These are phyloP conservation scores for Poeciliopsis presidionis DNA, from an alignment of 2,797 vertebrate species.

Conservation along the genomic window DNA sequence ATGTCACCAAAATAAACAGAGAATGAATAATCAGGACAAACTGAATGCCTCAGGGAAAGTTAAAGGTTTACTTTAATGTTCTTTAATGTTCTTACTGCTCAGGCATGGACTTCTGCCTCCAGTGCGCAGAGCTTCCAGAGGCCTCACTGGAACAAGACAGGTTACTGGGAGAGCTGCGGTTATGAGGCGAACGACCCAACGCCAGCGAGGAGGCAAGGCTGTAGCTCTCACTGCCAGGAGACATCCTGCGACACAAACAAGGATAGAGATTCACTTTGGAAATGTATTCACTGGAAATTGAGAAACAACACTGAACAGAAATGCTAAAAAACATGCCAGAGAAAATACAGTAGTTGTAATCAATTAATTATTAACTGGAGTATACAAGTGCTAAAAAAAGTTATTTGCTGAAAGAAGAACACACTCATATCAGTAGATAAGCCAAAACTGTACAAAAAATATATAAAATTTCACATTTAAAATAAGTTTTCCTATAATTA, in stretches of 20 bases:
- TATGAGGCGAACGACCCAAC: conserved; percentile 90
- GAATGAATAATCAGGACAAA: neutral
- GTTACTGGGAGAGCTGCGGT: conserved; percentile 96
- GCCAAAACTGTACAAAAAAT: too few species aligned
- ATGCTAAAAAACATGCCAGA: conserved; percentile 30
- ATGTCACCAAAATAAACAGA: conserved; percentile 4
- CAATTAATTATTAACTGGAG: too few species aligned
- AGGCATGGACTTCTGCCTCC: conserved; percentile 98
- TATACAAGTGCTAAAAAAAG: too few species aligned
- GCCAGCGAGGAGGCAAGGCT: conserved; percentile 92
- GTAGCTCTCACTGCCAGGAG: conserved; percentile 93
- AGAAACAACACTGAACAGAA: neutral
- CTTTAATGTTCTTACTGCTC: conserved; percentile 95
- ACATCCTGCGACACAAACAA: conserved; percentile 83
- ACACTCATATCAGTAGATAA: too few species aligned
- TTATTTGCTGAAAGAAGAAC: too few species aligned
- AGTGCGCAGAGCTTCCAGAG: conserved; percentile 87
- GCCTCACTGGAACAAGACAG: conserved; percentile 95
- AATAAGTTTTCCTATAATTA: too few species aligned
- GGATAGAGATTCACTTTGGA: conserved; percentile 12
- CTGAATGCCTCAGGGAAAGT: neutral
- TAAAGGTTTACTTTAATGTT: neutral
- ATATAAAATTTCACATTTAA: too few species aligned
- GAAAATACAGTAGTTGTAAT: conserved; percentile 29
- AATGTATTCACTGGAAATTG: conserved; percentile 16